Percentiles rank a stretch among this genome's conserved stretches.
Conservation (phyloP, 2,113 vertebrate genomes). For the Falcunculus frontatus region DNA sequence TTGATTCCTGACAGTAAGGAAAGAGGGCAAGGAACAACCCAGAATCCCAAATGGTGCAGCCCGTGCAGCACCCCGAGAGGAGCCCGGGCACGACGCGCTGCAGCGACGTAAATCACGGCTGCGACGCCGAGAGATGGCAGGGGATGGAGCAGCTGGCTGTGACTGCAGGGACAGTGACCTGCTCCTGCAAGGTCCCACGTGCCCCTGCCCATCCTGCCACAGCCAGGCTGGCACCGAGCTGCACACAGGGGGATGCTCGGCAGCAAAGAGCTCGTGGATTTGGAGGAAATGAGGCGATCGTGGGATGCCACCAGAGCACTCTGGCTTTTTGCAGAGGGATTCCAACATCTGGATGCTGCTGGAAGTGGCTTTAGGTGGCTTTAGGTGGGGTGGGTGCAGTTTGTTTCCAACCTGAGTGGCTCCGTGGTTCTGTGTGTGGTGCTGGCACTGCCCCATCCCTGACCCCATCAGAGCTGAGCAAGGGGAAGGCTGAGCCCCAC, state of each 20-base stretch:
- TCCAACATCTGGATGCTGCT: not conserved
- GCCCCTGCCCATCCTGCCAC: not conserved
- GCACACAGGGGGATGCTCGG: accelerated
- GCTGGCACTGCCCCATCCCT: accelerated
- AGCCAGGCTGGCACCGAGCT: accelerated
- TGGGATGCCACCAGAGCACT: accelerated
- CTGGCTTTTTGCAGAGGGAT: not conserved
- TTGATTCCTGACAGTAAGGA: slow-evolving; percentile 41
- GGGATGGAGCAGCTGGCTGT: not conserved
- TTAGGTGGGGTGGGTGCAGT: not conserved
- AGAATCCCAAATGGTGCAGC: not conserved
- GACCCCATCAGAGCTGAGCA: accelerated
- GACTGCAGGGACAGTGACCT: accelerated
- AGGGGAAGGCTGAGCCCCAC: not conserved
- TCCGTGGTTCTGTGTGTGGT: not conserved
- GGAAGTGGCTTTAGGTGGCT: not conserved
- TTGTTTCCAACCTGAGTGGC: not conserved
- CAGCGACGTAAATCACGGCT: not conserved
- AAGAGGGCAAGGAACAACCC: slow-evolving; percentile 17
- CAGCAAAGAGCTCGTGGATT: accelerated
- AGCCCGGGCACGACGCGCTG: not conserved
- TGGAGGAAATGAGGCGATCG: accelerated
- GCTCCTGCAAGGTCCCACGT: accelerated
- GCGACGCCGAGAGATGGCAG: not conserved
- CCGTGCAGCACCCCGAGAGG: not conserved